phyloP scores from a whole-genome alignment of 2,888 invertebrate genomes.

The Tolmerus cingulatus region DNA sequence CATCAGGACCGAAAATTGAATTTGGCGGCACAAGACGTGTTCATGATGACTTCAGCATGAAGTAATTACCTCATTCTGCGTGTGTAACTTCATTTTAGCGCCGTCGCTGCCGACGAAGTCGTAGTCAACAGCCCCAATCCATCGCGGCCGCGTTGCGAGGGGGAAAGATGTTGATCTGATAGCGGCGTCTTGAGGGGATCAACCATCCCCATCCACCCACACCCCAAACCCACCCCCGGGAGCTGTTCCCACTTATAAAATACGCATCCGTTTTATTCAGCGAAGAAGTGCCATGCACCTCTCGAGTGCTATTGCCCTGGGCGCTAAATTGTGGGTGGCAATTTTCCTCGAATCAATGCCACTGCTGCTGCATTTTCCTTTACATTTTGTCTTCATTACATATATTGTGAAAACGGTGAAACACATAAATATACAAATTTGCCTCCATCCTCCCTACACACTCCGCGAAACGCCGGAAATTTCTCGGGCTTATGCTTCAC shows the following conservation, averaged over 20 bases:
- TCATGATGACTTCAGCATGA: conserved; percentile 20
- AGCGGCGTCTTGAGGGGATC: neutral
- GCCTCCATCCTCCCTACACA: neutral
- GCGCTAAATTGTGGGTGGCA: neutral
- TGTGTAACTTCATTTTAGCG: neutral
- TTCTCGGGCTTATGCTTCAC: neutral
- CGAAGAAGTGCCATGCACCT: neutral
- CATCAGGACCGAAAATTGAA: conserved; percentile 19
- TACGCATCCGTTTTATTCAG: neutral
- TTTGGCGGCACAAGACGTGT: conserved; percentile 27
- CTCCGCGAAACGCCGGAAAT: neutral
- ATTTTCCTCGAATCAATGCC: neutral
- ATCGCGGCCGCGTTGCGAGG: neutral
- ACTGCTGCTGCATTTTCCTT: neutral
- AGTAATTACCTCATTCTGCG: conserved; percentile 29
- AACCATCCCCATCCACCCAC: neutral
- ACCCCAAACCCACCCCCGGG: neutral
- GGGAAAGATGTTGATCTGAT: neutral
- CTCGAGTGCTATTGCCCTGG: neutral
- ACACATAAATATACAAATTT: neutral
- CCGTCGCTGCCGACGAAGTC: neutral
- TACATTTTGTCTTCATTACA: neutral
- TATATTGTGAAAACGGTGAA: neutral
- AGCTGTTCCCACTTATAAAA: neutral
- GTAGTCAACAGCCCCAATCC: neutral